These are phyloP conservation scores for Griposia aprilina DNA, from an alignment of 2,888 invertebrate species.

Conservation along the genomic window DNA sequence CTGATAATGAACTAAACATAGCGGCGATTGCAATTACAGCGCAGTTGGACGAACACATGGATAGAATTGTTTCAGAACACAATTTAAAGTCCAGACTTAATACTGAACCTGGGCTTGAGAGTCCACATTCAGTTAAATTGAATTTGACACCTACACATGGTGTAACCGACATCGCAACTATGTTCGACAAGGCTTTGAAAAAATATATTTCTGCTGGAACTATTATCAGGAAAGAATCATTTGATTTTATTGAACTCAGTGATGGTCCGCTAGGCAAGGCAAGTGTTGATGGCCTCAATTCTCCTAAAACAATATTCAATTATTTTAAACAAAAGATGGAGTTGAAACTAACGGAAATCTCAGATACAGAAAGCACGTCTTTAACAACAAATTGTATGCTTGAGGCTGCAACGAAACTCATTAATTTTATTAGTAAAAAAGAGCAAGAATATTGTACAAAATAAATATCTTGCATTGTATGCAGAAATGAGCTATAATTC, in stretches of 20 bases:
- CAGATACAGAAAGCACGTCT: constrained; percentile 11
- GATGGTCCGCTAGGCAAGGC: constrained; percentile 65
- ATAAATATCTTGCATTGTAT: background rate
- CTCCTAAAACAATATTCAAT: constrained; percentile 49
- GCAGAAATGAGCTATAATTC: background rate
- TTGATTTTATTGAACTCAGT: constrained; percentile 70
- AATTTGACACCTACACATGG: constrained; percentile 55
- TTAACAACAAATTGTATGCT: constrained; percentile 62
- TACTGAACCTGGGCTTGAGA: background rate
- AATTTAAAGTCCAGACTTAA: constrained; percentile 52
- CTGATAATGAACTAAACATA: constrained; percentile 71
- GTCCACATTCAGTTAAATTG: constrained; percentile 12
- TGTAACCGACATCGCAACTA: constrained; percentile 67
- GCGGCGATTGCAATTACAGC: constrained; percentile 71
- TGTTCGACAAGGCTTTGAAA: constrained; percentile 65
- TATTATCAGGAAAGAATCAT: constrained; percentile 48
- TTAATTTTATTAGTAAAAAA: constrained; percentile 78
- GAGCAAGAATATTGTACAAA: constrained; percentile 74
- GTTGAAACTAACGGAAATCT: constrained; percentile 1
- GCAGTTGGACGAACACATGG: constrained; percentile 74
- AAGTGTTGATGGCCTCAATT: constrained; percentile 54
- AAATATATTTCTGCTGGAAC: constrained; percentile 48
- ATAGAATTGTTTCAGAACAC: constrained; percentile 70
- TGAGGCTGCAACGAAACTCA: constrained; percentile 74
- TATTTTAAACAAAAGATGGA: constrained; percentile 54